Evolutionary conservation across 2,888 invertebrate genomes (phyloP), one percentile per base, ranked within the genome.

Genomic region (Leptopilina drosophilae): DNA sequence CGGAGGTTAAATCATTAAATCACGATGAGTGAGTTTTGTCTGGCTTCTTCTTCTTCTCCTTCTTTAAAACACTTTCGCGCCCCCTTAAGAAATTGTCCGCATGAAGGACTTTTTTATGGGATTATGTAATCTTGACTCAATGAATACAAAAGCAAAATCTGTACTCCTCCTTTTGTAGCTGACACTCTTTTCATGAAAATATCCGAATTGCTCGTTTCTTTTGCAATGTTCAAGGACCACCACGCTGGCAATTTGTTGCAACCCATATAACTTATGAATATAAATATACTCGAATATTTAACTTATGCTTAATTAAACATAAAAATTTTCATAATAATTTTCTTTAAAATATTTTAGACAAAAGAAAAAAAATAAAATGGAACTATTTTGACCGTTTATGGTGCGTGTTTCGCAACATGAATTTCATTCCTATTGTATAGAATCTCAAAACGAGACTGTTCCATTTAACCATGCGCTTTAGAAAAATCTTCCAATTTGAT

Each of bases 1-100:
- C 85, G 78, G 83, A 82, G 84, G 86, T 85, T 87, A 85, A 88
- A 89, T 88, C 87, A 86, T 89, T 87, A 87, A 88, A 89, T 87
- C 85, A 84, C 84, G 85, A 84, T 83, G 84, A 82, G 69, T 73
- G 78, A 73, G 69, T 73, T 78, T 73, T 64, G 73, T 78, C 77
- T 77, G 73, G 40, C 73, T 77, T 53, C 73, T 77, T 53, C 62
- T 42, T 42, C 7, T 42, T 42, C 42, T 42, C 8, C 42, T 42
- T 42, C 42, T 12, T 7, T 67, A 53, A 56, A 53, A 65, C 59
- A 26, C 42, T 65, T 53, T 33, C 33, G 59, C 76, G 46, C 56
- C 76, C 66, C 59, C 40, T 62, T 49, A 49, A 65, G 78, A 66
- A 62, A 76, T 67, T 79, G 78, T 76, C 78, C 69, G 69, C 49